Evolutionary conservation across 30 jellyfish, hydroid and myxozoan species (phyloP), one percentile per base, ranked within the genome.

Genomic region (Haliclystus octoradiatus): DNA sequence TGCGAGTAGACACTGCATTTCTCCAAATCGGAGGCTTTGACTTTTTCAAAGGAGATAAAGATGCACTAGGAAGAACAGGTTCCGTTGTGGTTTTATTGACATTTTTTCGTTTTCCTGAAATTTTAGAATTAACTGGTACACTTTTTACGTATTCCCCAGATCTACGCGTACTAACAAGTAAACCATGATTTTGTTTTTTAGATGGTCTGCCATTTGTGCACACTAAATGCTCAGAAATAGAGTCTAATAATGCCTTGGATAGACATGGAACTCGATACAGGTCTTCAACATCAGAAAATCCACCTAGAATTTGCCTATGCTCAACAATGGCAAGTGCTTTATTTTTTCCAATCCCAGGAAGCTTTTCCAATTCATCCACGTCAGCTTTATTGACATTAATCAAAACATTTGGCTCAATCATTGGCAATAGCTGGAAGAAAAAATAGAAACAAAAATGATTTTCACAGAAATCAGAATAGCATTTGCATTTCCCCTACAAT

Each of bases 281-380:
- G 53, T 88, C 94, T 2, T 76, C 79, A 52, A 80, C 62, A 2
- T 80, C 53, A 28, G 74, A 67, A 40, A 65, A 78, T 33, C 84
- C 85, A 1, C 94, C 90, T 15, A 50, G 31, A 31, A 74, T 63
- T 7, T 70, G 79, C 30, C 97, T 84, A 40, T 80, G 78, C 29
- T 80, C 93, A 12, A 81, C 75, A n/a, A 88, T 76, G 24, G 81
- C 66, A n/a, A 74, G 83, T 28, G 97, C 97, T 68, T 88, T 88
- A 25, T 63, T 62, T 60, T 65, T 80, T 47, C 97, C 97, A 34
- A 88, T 79, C 15, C 97, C 97, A 15, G 97, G 97, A 13, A 88
- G 93, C 66, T 74, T 34, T 51, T 88, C 97, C 82, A 88, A 69
- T 66, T 88, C 93, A 34, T 88, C 95, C 28, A 71, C 78, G 2